Conservation (phyloP, 2,797 vertebrate genomes). For the Selene dorsalis region DNA sequence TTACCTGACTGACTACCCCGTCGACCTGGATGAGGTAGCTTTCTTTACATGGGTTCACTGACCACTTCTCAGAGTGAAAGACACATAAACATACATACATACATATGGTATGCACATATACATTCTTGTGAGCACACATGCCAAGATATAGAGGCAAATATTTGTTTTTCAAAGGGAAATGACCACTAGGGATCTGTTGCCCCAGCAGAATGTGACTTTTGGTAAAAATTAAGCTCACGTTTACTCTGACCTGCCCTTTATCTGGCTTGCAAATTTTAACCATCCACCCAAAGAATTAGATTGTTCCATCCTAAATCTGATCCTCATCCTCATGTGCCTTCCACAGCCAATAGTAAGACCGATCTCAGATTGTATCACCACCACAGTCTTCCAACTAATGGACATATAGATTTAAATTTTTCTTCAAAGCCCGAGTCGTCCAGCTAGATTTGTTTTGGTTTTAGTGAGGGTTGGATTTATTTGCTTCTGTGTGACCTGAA, state of each 20-base stretch:
- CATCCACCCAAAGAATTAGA: constrained; percentile 45
- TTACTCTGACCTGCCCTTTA: constrained; percentile 35
- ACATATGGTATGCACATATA: constrained; percentile 27
- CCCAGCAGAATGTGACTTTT: constrained; percentile 14
- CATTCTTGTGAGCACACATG: constrained; percentile 54
- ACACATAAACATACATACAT: neutral
- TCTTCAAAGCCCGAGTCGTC: neutral
- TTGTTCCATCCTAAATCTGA: constrained; percentile 46
- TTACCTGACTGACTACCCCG: constrained; percentile 90
- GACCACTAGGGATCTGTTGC: constrained; percentile 35
- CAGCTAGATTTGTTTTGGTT: neutral
- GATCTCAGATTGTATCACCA: constrained; percentile 61
- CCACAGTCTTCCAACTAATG: constrained; percentile 46
- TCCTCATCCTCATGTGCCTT: constrained; percentile 79
- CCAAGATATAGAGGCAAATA: constrained; percentile 31
- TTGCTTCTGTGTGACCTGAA: neutral
- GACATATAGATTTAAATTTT: neutral
- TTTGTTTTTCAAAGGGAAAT: constrained; percentile 52
- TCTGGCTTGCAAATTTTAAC: constrained; percentile 27
- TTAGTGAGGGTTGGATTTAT: neutral
- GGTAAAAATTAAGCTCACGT: constrained; percentile 20
- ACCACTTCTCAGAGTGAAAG: constrained; percentile 20
- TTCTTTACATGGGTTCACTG: constrained; percentile 85
- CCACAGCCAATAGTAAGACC: constrained; percentile 52
- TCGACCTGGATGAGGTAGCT: constrained; percentile 91